Conservation (phyloP, 1,140 invertebrate genomes). For the Listronotus bonariensis region DNA sequence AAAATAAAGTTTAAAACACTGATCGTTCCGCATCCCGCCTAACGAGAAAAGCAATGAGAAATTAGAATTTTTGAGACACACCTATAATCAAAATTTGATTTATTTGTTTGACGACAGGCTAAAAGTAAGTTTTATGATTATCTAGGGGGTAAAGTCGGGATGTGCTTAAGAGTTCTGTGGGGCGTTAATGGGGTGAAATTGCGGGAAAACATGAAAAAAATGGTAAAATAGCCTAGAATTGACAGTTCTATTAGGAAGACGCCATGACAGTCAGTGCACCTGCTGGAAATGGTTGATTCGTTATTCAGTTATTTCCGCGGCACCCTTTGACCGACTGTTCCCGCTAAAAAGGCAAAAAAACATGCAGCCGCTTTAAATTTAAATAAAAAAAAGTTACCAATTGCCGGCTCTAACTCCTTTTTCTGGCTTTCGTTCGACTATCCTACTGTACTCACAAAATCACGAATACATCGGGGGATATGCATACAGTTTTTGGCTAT, state of each 20-base stretch:
- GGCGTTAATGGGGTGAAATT: not conserved
- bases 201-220: constrained; percentile 14
- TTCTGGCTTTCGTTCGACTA: constrained; percentile 35
- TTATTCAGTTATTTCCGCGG: constrained; percentile 13
- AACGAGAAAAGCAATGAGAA: constrained; percentile 4
- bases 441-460: constrained; percentile 44
- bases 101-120: constrained; percentile 6
- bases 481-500: constrained; percentile 47
- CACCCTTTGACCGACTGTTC: constrained; percentile 1
- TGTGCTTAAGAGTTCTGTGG: not conserved
- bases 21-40: constrained; percentile 4
- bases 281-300: constrained; percentile 42
- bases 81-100: constrained; percentile 36
- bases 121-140: not conserved
- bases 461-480: constrained; percentile 51
- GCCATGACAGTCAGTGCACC: constrained; percentile 51
- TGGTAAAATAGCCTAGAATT: constrained; percentile 41
- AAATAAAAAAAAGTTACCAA: constrained; percentile 22
- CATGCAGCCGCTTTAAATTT: not conserved
- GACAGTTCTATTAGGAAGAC: constrained; percentile 39
- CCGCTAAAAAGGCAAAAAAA: not conserved
- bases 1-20: constrained; percentile 12
- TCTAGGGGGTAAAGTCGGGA: not conserved
- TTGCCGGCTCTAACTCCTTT: constrained; percentile 29
- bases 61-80: constrained; percentile 44